These are phyloP conservation scores for Brachypodius melanocephalos DNA, from an alignment of 2,113 vertebrate species.

Conservation along the genomic window DNA sequence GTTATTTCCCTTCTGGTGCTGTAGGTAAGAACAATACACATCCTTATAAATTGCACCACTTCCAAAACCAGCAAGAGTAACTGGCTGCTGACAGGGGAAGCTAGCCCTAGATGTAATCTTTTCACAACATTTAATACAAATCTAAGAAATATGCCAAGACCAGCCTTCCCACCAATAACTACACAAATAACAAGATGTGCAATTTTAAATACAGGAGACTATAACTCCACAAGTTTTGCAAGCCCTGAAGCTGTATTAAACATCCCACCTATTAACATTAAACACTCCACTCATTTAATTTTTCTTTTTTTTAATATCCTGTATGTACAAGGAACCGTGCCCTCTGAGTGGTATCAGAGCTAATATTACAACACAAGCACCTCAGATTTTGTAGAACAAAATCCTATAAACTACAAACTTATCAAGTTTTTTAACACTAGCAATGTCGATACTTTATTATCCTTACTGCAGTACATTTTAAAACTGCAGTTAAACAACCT, in stretches of 20 bases:
- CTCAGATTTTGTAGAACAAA: not conserved
- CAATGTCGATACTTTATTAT: not conserved
- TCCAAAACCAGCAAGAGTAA: not conserved
- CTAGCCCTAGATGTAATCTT: not conserved
- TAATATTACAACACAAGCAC: not conserved
- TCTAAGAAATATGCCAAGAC: not conserved
- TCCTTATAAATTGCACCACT: not conserved
- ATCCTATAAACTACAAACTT: not conserved
- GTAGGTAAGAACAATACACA: not conserved
- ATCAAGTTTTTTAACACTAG: not conserved
- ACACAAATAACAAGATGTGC: not conserved
- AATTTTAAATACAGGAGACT: not conserved
- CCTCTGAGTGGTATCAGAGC: not conserved
- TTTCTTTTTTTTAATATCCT: not conserved
- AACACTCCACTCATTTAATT: not conserved
- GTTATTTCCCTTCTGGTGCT: conserved; percentile 42
- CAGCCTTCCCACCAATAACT: not conserved
- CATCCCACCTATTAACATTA: not conserved
- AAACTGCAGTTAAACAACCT: not conserved
- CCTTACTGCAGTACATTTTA: not conserved
- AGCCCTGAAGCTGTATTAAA: not conserved
- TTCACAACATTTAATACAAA: not conserved
- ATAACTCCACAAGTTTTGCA: not conserved
- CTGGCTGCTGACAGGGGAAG: not conserved
- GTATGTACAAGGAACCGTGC: not conserved